Conservation (phyloP, 2,113 vertebrate genomes). For the Piaya cayana region DNA sequence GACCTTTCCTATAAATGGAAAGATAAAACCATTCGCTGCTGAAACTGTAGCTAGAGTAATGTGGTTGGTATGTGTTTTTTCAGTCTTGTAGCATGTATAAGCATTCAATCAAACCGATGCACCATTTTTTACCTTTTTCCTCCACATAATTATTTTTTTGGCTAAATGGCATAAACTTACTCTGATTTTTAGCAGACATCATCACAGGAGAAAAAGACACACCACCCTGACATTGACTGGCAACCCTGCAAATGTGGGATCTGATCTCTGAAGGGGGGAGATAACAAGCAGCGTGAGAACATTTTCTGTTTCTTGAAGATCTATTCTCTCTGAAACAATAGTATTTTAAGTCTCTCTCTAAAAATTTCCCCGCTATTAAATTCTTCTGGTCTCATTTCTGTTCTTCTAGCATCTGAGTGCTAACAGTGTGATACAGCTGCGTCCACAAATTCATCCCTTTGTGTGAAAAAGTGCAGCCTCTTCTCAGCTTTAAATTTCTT, state of each 20-base stretch:
- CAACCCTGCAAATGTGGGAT: neutral
- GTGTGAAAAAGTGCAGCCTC: neutral
- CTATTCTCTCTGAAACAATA: neutral
- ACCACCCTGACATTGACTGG: neutral
- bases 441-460: neutral
- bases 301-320: neutral
- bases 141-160: neutral
- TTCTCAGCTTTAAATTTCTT: neutral
- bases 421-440: neutral
- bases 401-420: neutral
- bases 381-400: neutral
- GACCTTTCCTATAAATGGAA: slow-evolving; percentile 43
- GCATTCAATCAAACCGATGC: neutral
- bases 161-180: neutral
- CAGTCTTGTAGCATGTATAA: neutral
- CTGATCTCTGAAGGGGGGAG: neutral
- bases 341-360: neutral
- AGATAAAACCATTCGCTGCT: neutral
- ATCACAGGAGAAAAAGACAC: neutral
- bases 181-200: neutral
- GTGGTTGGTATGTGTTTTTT: neutral
- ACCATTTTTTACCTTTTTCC: neutral
- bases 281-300: neutral
- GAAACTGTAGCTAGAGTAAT: neutral
- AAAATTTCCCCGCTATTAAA: neutral